Percentiles rank a stretch among this genome's conserved stretches.
Evolutionary conservation across 2,888 invertebrate species (phyloP).

Genomic region (Branchipolynoe longqiensis): DNA sequence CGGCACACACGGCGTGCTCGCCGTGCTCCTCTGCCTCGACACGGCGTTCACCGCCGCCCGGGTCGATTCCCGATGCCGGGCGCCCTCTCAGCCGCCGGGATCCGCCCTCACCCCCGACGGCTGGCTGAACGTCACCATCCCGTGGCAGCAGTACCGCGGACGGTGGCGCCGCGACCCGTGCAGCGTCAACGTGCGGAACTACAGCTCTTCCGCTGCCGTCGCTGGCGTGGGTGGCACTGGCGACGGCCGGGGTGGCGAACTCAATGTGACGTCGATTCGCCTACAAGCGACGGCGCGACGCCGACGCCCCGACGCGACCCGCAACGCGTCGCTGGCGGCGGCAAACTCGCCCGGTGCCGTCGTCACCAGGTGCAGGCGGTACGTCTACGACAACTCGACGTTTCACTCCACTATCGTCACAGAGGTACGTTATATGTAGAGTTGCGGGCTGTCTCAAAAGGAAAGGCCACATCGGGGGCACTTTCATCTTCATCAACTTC

Average conservation of each 20-base stretch:
- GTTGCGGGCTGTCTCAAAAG: no score
- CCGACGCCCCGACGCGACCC: no score
- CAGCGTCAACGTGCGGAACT: neutral
- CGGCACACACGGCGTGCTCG: neutral
- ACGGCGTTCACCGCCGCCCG: conserved; percentile 5
- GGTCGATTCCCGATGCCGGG: neutral
- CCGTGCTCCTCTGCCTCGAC: neutral
- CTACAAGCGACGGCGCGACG: no score
- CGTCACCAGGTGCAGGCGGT: neutral
- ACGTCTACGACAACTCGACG: neutral
- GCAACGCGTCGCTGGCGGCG: neutral
- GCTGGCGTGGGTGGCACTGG: neutral
- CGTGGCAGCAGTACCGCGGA: neutral
- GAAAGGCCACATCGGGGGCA: no score
- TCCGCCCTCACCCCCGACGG: neutral
- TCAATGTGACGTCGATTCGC: no score
- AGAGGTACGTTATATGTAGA: conserved; percentile 24
- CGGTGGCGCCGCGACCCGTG: neutral
- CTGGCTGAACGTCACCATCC: neutral
- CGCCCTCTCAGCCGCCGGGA: neutral
- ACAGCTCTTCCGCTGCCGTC: neutral
- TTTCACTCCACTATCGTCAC: neutral
- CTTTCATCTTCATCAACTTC: no score
- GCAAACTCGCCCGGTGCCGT: no score
- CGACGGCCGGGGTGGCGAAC: no score